Base-by-base conservation (phyloP, 2,797 vertebrate genomes). In the Pantherophis vulpinus region DNA sequence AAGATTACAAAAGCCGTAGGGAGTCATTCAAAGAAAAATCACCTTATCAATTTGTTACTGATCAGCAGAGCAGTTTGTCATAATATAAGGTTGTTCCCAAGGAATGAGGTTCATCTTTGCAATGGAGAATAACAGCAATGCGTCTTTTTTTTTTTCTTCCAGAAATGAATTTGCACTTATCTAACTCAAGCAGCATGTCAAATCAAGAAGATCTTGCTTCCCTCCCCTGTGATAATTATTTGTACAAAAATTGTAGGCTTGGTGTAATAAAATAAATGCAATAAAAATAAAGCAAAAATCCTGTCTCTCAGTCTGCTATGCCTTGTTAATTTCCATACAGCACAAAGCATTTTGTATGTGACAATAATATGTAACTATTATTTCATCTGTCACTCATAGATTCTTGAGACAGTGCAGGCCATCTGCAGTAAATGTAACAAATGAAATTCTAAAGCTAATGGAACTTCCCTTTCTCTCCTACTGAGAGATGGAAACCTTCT, bases 81-180 rank as follows among this genome's bases (percentile, higher is more conserved):
- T 4, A 83, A 93, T 54, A 59, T 4, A 70, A 42, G 25, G 8
- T 25, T 25, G 54, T 91, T 91, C 91, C 91, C 91, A 90, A 91
- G 3, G 90, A 70, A 55, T 90, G 79, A 51, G 29, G 12, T 32
- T n/a, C 16, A n/a, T 83, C 14, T 93, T 91, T 60, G 74, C 55
- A 92, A 32, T 16, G 32, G 63, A 42, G 58, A 74, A 58, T 91
- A 89, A 55, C 42, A 94, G 74, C 16, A 56, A 37, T 61, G 29
- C 23, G 51, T 79, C 88, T 90, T 86, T 63, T 66, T 29, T 66
- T 29, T 66, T n/a, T 1, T 1, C 93, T 54, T 54, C 20, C 61
- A 94, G 91, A 92, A 56, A 51, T 74, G 87, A 47, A 86, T 91
- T 79, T 89, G 16, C 61, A 56, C 94, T 93, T 93, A 93, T 92